Evolutionary conservation across 2,113 vertebrate species (phyloP), one percentile per base, ranked within the genome.

Genomic region (Platichthys stellatus): DNA sequence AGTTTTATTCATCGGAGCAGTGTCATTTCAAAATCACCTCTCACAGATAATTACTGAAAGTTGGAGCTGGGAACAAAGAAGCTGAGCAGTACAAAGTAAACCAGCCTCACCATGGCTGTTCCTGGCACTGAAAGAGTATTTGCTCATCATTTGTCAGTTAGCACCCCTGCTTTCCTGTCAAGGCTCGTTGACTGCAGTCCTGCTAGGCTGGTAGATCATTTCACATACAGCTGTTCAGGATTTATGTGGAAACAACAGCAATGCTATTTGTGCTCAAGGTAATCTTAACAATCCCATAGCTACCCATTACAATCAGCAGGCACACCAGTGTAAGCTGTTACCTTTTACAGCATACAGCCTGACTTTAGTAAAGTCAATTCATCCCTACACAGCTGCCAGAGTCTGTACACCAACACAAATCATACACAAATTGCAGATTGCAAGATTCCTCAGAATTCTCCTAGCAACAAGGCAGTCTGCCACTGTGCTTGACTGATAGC

Each of bases 391-490:
- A 84, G 80, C 78, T 82, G 81, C 78, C 68, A 84, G 66, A 76
- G 72, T 73, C 3, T 59, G 60, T 81, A 81, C 20, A 79, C 45
- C 68, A 83, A 69, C 64, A 82, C 47, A 85, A 88, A 90, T 87
- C 78, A 85, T 54, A 78, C 82, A 72, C 74, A 81, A 88, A 88
- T 86, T 79, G 56, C 69, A 86, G 73, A 74, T 81, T 86, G 81
- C 76, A 74, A 79, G 68, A 68, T 79, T 79, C 84, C 86, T 83
- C 79, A 86, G 72, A 88, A 75, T 63, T 83, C 74, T 86, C 85
- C 78, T 84, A 78, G 79, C 83, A 89, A 84, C 76, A 59, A 79
- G 72, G 53, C 75, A 63, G 66, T 61, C 78, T 78, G 76, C 69
- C 78, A 69, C 78, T 68, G 66, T 61, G 80, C 67, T 75, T 18